Conservation (phyloP, 2,113 vertebrate genomes). For the Clarias macrocephalus region DNA sequence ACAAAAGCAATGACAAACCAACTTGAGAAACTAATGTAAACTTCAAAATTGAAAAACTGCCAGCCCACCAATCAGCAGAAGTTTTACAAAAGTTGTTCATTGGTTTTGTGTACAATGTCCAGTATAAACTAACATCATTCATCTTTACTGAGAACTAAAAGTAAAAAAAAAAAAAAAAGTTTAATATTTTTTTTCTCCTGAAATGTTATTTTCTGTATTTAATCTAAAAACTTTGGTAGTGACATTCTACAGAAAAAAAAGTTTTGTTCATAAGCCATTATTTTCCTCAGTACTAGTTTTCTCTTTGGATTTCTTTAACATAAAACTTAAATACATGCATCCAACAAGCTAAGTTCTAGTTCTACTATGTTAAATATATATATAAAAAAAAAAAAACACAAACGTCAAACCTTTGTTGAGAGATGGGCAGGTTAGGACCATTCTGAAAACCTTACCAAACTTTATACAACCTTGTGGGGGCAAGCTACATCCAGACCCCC, state of each 20-base stretch:
- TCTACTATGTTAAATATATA: slow-evolving; percentile 38
- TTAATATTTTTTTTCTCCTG: slow-evolving; percentile 52
- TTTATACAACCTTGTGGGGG: slow-evolving; percentile 74
- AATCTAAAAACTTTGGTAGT: slow-evolving; percentile 62
- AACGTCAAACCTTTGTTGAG: slow-evolving; percentile 62
- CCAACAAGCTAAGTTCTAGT: slow-evolving; percentile 54
- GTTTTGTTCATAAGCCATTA: slow-evolving; percentile 55
- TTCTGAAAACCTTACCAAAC: slow-evolving; percentile 70
- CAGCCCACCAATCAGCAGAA: slow-evolving; percentile 56
- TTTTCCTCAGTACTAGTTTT: slow-evolving; percentile 51
- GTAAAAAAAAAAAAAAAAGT: slow-evolving; percentile 70
- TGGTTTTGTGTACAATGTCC: slow-evolving; percentile 58
- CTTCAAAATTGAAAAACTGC: slow-evolving; percentile 51
- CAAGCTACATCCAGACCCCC: slow-evolving; percentile 68
- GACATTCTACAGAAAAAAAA: slow-evolving; percentile 57
- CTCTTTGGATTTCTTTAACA: slow-evolving; percentile 64
- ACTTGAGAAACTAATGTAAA: slow-evolving; percentile 60
- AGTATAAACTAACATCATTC: slow-evolving; percentile 53
- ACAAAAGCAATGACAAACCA: slow-evolving; percentile 56
- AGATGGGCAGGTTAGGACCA: slow-evolving; percentile 70
- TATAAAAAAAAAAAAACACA: slow-evolving; percentile 14
- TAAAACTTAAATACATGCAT: slow-evolving; percentile 55
- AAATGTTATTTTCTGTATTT: slow-evolving; percentile 49
- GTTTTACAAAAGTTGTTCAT: slow-evolving; percentile 54
- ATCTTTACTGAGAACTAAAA: slow-evolving; percentile 55